phyloP scores from a whole-genome alignment of 2,888 invertebrate species.

The Harmothoe impar region DNA sequence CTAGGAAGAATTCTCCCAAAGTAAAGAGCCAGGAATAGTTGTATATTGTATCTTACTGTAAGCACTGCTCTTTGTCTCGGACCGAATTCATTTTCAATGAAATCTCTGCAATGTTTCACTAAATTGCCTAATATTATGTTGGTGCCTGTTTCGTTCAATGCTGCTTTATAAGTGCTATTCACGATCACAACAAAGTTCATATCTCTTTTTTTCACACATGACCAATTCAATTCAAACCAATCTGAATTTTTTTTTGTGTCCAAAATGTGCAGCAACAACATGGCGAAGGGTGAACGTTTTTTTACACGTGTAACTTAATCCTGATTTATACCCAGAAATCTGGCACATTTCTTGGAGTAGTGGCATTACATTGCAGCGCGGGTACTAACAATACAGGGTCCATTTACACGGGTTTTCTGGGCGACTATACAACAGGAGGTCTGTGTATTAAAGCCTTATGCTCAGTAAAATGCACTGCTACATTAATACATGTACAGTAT shows the following conservation, averaged over 20 bases:
- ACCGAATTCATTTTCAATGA: background rate
- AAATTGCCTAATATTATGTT: too few relatives aligned
- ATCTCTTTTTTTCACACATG: background rate
- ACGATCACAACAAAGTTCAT: slow-evolving; percentile 12
- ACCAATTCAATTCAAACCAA: background rate
- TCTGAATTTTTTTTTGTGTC: too few relatives aligned
- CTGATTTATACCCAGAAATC: background rate
- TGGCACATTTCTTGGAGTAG: slow-evolving; percentile 29
- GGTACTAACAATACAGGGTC: background rate
- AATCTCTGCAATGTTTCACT: background rate
- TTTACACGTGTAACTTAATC: too few relatives aligned
- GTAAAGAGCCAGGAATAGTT: slow-evolving; percentile 37
- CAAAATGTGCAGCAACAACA: slow-evolving; percentile 48
- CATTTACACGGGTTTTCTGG: background rate
- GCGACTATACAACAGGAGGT: background rate
- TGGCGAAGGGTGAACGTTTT: background rate
- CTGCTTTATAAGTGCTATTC: background rate
- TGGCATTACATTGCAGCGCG: background rate
- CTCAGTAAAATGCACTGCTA: background rate
- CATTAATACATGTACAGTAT: background rate
- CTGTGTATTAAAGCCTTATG: background rate
- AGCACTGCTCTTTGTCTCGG: slow-evolving; percentile 16
- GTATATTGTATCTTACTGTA: background rate
- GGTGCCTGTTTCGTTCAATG: too few relatives aligned
- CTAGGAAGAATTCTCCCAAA: slow-evolving; percentile 18